Percentiles rank a stretch among this genome's conserved stretches.
Conservation (phyloP, 1,140 invertebrate species). For the Brachionus rotundiformis region DNA sequence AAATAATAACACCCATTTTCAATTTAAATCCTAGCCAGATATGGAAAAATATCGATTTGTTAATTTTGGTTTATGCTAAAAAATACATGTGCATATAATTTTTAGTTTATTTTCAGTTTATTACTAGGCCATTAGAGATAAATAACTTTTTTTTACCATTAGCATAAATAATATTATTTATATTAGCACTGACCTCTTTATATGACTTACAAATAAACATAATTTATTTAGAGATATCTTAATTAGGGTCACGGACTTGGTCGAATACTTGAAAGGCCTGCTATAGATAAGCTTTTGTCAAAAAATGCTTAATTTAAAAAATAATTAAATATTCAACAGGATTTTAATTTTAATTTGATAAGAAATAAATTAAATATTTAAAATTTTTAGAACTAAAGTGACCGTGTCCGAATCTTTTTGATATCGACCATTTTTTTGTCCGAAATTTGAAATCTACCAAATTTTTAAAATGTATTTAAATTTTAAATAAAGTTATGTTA, state of each 20-base stretch:
- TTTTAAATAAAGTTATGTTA: too few relatives aligned
- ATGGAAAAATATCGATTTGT: not conserved
- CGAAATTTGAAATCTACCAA: too few relatives aligned
- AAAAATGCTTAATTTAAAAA: too few relatives aligned
- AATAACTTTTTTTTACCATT: not conserved
- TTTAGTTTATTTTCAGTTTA: conserved; percentile 3
- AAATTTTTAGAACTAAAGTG: too few relatives aligned
- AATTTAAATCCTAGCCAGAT: not conserved
- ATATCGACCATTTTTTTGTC: too few relatives aligned
- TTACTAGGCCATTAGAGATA: conserved; percentile 13
- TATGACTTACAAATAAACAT: not conserved
- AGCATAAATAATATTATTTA: not conserved
- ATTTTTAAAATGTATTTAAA: too few relatives aligned
- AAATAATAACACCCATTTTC: not conserved
- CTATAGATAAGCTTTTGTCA: not conserved
- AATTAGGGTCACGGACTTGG: not conserved
- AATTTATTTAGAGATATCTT: not conserved
- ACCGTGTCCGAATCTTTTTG: too few relatives aligned
- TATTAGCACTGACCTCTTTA: not conserved
- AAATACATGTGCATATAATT: not conserved
- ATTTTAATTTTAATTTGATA: too few relatives aligned
- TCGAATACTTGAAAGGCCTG: too few relatives aligned
- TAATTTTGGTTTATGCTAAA: conserved; percentile 1
- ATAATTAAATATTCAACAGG: too few relatives aligned
- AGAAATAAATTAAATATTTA: too few relatives aligned